Evolutionary conservation across 2,113 vertebrate genomes (phyloP).

Genomic region (Eulemur macaco): DNA sequence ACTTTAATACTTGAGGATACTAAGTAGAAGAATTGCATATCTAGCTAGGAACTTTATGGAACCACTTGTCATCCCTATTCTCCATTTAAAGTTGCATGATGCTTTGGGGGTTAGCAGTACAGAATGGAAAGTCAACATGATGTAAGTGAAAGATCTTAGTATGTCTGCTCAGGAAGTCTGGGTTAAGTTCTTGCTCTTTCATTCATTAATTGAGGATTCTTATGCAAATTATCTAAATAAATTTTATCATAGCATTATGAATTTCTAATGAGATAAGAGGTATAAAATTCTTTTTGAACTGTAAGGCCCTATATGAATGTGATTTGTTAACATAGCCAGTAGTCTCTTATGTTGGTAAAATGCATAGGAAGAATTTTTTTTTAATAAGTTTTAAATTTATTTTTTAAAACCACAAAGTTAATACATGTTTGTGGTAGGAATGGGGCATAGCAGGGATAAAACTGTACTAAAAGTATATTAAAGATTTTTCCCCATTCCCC

Average conservation of each 20-base stretch:
- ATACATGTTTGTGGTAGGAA: neutral
- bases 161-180: neutral
- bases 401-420: conserved; percentile 22
- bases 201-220: neutral
- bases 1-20: neutral
- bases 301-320: neutral
- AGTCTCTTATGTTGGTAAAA: neutral
- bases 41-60: neutral
- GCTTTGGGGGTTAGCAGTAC: neutral
- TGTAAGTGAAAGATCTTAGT: neutral
- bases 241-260: neutral
- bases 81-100: neutral
- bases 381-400: neutral
- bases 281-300: neutral
- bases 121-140: neutral
- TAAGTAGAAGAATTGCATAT: neutral
- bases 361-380: neutral
- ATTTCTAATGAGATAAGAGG: neutral
- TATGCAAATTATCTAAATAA: neutral
- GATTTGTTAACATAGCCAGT: neutral
- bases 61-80: neutral
- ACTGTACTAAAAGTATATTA: neutral
- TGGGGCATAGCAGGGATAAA: neutral
- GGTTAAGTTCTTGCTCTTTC: conserved; percentile 1
- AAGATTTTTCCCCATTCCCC: neutral